Base-by-base conservation (phyloP, 2,797 vertebrate species). In the Enteromius mattozi region DNA sequence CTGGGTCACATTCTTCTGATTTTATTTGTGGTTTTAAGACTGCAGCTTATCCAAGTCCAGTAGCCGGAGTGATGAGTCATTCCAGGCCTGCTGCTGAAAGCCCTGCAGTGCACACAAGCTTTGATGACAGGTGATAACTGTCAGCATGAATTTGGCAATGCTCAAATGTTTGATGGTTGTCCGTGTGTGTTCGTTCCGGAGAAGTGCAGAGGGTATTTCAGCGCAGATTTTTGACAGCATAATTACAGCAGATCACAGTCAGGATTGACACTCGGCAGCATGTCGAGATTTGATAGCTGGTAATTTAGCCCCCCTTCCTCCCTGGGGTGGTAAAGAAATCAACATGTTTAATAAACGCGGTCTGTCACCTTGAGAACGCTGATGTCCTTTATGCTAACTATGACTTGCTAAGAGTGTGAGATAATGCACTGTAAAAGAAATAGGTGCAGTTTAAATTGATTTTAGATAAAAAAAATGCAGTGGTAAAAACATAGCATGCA, bases 161-260 rank as follows among this genome's bases (percentile, higher is more conserved):
- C 56, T 77, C 17, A 56, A 24, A 81, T 6, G 16, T 76, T 77
- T 86, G 90, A 77, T 88, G 86, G 90, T 86, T 87, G 86, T 83
- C 83, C 63, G 37, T 81, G 69, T 86, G 86, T 91, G 87, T 87
- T 79, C 88, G 35, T 69, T 84, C 84, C 33, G 6, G 47, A 91
- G 84, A 84, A 79, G 89, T 86, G 88, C 56, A 83, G 86, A 86
- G 86, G 27, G 81, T 37, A 87, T 82, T 49, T 40, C 89, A 24
- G 21, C 7, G 19, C n/a, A 89, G 90, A 91, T 90, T 91, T 92
- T 88, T 93, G 92, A 93, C 90, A 87, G 90, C 89, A 88, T 94
- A 94, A 95, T 95, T 95, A 93, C 92, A 80, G 86, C 84, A 91
- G 93, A 93, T 94, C 92, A 93, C 71, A 85, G 89, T 92, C 90